Evolutionary conservation across 2,888 invertebrate species (phyloP).

Genomic region (Phymatocera aterrima): DNA sequence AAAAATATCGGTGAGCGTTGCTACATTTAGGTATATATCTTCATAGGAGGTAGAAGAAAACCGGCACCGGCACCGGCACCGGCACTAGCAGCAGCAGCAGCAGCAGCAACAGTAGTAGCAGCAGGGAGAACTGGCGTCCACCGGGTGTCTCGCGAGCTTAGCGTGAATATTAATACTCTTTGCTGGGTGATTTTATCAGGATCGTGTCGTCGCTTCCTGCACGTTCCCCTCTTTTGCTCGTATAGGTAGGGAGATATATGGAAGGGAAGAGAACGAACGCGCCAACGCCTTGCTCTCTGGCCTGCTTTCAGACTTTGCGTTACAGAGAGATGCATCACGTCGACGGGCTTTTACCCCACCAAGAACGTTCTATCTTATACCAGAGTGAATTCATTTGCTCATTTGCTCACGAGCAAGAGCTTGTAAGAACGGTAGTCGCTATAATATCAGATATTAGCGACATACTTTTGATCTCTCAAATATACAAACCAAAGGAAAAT

Average conservation of each 20-base stretch:
- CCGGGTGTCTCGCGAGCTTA: conserved; percentile 50
- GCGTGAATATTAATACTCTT: conserved; percentile 70
- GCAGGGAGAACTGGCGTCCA: conserved; percentile 27
- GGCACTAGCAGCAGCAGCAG: too few relatives aligned
- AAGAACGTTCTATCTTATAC: background rate
- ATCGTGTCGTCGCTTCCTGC: conserved; percentile 61
- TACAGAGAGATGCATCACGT: background rate
- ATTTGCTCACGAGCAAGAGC: background rate
- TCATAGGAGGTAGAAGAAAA: conserved; percentile 37
- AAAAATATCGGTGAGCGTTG: conserved; percentile 26
- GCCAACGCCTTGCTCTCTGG: conserved; percentile 30
- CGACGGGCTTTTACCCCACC: conserved; percentile 19
- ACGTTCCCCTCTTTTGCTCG: conserved; percentile 29
- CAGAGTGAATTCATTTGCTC: conserved; percentile 21
- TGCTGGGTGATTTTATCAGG: conserved; percentile 68
- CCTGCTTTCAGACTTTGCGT: conserved; percentile 23
- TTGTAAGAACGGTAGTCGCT: background rate
- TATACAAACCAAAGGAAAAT: background rate
- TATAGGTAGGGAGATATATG: conserved; percentile 10
- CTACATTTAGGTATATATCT: background rate
- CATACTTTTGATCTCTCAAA: background rate
- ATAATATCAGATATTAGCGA: background rate
- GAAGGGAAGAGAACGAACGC: background rate
- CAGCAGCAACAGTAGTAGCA: too few relatives aligned
- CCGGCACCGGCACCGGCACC: too few relatives aligned